Percentiles rank a stretch among this genome's conserved stretches.
Evolutionary conservation across 2,113 vertebrate genomes (phyloP).

Genomic region (Pseudopodoces humilis): DNA sequence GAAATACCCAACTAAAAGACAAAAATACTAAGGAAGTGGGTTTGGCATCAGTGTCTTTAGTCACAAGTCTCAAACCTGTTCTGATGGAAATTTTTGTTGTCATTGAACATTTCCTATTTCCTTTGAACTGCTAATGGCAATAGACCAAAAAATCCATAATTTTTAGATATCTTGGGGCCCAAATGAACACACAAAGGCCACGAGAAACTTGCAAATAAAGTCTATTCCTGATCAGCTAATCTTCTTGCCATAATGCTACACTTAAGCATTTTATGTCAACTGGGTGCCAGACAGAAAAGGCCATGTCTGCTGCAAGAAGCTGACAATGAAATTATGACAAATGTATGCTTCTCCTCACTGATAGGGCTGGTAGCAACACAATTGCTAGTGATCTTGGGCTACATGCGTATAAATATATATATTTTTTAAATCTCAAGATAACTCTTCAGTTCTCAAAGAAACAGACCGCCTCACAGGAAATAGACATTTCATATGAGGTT

Average conservation of each 20-base stretch:
- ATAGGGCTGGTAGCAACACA: accelerated
- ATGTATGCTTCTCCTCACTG: neutral
- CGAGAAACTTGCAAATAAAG: neutral
- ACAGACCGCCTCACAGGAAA: neutral
- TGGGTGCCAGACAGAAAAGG: neutral
- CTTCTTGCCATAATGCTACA: neutral
- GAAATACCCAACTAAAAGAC: neutral
- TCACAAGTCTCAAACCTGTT: neutral
- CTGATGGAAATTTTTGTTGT: neutral
- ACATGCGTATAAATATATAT: neutral
- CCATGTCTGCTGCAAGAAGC: neutral
- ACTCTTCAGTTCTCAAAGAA: neutral
- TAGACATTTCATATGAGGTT: neutral
- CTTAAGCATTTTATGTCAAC: neutral
- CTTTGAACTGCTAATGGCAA: neutral
- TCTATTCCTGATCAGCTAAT: neutral
- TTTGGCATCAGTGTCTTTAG: neutral
- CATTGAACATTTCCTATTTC: neutral
- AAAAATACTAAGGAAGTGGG: neutral
- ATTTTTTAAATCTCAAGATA: neutral
- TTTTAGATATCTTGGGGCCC: neutral
- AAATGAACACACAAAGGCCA: neutral
- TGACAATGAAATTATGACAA: neutral
- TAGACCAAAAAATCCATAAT: accelerated
- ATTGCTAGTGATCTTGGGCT: neutral